phyloP scores from a whole-genome alignment of 2,113 vertebrate species.

The Fukomys damarensis region DNA sequence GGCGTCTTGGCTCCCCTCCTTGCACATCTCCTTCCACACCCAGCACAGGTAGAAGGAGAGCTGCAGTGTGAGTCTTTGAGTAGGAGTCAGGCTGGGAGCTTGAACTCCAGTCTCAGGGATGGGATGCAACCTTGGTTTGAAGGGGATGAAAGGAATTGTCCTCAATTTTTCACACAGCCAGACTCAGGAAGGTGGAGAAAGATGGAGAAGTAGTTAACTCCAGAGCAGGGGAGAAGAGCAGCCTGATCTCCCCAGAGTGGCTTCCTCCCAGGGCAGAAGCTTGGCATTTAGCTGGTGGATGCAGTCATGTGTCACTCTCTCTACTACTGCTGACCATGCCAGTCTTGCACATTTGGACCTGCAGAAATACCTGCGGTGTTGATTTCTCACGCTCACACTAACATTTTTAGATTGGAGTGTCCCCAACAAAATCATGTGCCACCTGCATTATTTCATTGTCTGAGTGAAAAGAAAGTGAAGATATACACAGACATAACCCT shows the following conservation, averaged over 20 bases:
- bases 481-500: not conserved
- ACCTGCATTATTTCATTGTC: not conserved
- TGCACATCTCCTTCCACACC: not conserved
- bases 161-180: not conserved
- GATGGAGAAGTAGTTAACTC: not conserved
- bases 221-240: not conserved
- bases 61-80: not conserved
- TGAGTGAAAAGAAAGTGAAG: not conserved
- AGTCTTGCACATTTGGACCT: not conserved
- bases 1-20: not conserved
- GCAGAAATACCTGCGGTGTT: not conserved
- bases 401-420: not conserved
- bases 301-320: not conserved
- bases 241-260: not conserved
- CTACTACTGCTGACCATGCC: not conserved
- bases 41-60: not conserved
- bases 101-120: not conserved
- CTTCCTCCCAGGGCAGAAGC: not conserved
- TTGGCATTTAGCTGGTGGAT: not conserved
- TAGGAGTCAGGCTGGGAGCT: not conserved
- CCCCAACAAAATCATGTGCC: not conserved
- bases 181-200: not conserved
- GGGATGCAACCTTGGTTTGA: not conserved
- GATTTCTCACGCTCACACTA: not conserved
- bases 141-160: not conserved